Evolutionary conservation across 2,113 vertebrate species (phyloP), one percentile per base, ranked within the genome.

Genomic region (Gadus macrocephalus): DNA sequence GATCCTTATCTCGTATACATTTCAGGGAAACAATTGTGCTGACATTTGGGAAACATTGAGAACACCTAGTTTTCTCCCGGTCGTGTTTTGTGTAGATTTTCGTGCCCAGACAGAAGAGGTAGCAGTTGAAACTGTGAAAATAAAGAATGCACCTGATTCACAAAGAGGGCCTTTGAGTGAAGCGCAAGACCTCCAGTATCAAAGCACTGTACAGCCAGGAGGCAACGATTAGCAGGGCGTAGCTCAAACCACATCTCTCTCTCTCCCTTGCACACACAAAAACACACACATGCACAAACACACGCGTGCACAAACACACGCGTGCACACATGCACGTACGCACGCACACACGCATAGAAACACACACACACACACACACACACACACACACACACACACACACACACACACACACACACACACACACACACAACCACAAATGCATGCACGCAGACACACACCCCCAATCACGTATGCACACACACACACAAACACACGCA

Each of bases 181-280:
- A 31, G 63, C 58, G 58, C 20, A 75, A 68, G 84, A 84, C 83
- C 81, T 49, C 4, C 69, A 74, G 80, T 89, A 89, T 87, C 88
- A 90, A 91, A 90, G 88, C 80, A 72, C 79, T 25, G 53, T 12
- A 73, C 74, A 82, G 79, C 86, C 87, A 88, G 85, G 78, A 90
- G 90, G 88, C 86, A 91, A 86, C 78, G 79, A 90, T 91, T 91
- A 90, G 86, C 83, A 80, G 90, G 90, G 90, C 79, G 90, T 90
- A 83, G 86, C 86, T 87, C 76, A 74, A 84, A 87, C 88, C 90
- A 88, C 90, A 89, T 89, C 81, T 84, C 84, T 81, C 69, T 64
- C 84, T 38, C 55, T 58, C 78, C 20, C 20, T 20, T 20, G 77
- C 75, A 77, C 64, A 64, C 60, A 87, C 87, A 91, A 87, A 87